A percentile compares a stretch with the other conserved stretches of the same genome.
Evolutionary conservation across 2,888 invertebrate genomes (phyloP).

Genomic region (Heliconius hortense): DNA sequence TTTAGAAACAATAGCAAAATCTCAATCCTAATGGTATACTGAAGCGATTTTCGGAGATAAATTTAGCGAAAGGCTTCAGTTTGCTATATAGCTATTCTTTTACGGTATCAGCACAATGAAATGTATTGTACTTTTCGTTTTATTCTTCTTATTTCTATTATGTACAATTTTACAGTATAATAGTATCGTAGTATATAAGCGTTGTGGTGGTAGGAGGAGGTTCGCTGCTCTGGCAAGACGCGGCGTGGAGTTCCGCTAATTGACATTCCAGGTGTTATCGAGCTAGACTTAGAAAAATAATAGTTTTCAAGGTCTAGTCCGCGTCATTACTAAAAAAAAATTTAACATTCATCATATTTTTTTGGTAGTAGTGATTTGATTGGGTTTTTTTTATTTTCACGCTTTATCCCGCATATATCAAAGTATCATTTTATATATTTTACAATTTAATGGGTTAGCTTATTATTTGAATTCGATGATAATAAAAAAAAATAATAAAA

Average conservation of each 20-base stretch:
- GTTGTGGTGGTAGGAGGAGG: background rate
- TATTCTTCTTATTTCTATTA: background rate
- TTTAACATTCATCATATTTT: too few relatives aligned
- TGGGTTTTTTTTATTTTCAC: background rate
- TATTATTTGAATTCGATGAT: background rate
- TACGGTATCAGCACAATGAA: background rate
- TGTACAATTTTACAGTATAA: background rate
- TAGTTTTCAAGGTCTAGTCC: too few relatives aligned
- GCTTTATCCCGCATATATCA: too few relatives aligned
- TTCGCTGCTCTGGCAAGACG: background rate
- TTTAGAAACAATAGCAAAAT: slow-evolving; percentile 17
- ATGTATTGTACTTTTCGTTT: slow-evolving; percentile 12
- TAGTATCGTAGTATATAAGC: background rate
- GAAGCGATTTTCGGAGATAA: slow-evolving; percentile 15
- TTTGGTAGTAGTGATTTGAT: background rate
- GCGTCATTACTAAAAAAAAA: too few relatives aligned
- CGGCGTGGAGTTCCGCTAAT: background rate
- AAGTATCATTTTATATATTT: too few relatives aligned
- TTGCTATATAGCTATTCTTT: slow-evolving; percentile 11
- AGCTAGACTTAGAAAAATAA: too few relatives aligned
- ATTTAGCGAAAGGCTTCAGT: slow-evolving; percentile 9
- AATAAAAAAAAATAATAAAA: background rate
- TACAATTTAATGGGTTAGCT: too few relatives aligned
- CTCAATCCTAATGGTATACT: slow-evolving; percentile 5
- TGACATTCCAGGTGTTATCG: too few relatives aligned